These are phyloP conservation scores for Yoshiicerus persimilis DNA, from an alignment of 1,140 invertebrate species.

Conservation along the genomic window DNA sequence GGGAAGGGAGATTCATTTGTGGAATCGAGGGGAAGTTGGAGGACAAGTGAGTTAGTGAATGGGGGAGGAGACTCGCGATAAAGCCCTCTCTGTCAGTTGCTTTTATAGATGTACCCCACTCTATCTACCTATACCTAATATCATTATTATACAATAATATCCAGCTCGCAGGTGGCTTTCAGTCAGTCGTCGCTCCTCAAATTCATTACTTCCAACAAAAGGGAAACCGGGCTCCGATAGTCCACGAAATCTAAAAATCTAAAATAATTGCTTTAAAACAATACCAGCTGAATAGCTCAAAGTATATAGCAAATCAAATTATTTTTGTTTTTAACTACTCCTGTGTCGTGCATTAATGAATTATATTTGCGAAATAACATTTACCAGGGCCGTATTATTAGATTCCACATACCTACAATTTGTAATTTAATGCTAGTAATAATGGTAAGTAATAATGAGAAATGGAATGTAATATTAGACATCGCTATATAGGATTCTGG, in stretches of 20 bases:
- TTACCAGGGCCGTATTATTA: background rate
- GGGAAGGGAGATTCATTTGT: background rate
- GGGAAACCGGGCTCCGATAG: background rate
- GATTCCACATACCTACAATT: background rate
- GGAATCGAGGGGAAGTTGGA: background rate
- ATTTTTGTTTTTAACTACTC: background rate
- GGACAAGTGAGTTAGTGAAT: background rate
- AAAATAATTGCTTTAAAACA: background rate
- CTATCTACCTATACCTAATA: background rate
- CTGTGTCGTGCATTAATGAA: no score
- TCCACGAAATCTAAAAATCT: background rate
- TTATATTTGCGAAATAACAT: background rate
- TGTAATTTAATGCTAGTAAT: background rate
- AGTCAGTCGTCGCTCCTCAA: background rate
- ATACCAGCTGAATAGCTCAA: background rate
- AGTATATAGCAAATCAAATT: background rate
- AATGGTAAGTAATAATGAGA: background rate
- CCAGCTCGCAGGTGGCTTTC: conserved; percentile 5
- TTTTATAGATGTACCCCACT: background rate
- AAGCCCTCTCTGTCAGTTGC: no score
- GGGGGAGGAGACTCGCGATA: background rate
- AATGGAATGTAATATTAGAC: background rate
- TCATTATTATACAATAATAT: background rate
- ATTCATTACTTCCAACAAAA: background rate
- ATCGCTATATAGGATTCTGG: background rate